phyloP scores from a whole-genome alignment of 2,888 invertebrate genomes.

The Xestoiulus laeticollis region DNA sequence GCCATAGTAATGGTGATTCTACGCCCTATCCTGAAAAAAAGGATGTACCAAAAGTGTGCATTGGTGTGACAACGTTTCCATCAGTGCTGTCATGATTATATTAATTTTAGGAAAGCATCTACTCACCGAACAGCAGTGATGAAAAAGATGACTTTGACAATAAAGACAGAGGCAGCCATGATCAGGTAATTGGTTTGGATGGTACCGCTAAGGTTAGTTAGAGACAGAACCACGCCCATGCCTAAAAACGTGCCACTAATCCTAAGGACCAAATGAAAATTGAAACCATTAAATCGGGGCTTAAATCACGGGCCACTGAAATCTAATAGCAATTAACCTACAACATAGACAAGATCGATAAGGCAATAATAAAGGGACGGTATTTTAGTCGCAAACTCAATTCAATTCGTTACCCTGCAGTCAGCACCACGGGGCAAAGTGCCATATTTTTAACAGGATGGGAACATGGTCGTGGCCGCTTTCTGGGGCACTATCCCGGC shows the following conservation, averaged over 20 bases:
- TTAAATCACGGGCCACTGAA: too few relatives aligned
- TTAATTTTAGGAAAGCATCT: neutral
- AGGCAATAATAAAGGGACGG: too few relatives aligned
- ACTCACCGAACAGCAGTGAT: conserved; percentile 51
- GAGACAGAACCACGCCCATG: conserved; percentile 53
- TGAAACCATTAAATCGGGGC: too few relatives aligned
- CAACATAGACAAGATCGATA: too few relatives aligned
- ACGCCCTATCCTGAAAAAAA: conserved; percentile 47
- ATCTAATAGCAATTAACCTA: too few relatives aligned
- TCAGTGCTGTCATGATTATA: neutral
- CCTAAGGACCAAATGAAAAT: conserved; percentile 44
- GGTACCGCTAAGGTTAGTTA: conserved; percentile 48
- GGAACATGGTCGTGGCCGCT: too few relatives aligned
- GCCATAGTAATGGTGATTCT: conserved; percentile 53
- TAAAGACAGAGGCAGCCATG: conserved; percentile 51
- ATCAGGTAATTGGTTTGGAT: conserved; percentile 50
- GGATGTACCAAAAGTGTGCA: neutral
- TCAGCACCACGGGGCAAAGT: too few relatives aligned
- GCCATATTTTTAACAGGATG: too few relatives aligned
- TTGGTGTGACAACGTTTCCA: neutral
- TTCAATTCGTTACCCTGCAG: too few relatives aligned
- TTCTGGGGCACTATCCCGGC: too few relatives aligned
- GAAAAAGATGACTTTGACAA: conserved; percentile 51
- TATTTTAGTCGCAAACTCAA: too few relatives aligned
- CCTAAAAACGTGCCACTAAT: conserved; percentile 53